These are phyloP conservation scores for Linnaemya vulpina DNA, from an alignment of 2,888 invertebrate species.

Conservation along the genomic window DNA sequence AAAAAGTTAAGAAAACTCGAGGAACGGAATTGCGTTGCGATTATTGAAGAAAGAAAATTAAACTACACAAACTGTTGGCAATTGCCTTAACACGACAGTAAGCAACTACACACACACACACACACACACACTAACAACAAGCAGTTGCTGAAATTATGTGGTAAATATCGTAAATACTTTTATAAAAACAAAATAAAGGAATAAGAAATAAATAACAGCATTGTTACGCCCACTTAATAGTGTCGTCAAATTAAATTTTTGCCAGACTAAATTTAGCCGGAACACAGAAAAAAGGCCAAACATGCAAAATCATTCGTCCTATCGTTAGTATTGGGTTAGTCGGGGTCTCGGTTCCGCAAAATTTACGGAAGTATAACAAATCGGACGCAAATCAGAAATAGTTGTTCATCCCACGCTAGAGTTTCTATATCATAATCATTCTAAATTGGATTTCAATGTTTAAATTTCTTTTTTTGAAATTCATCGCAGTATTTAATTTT, in stretches of 20 bases:
- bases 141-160: background rate
- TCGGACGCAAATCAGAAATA: too few relatives aligned
- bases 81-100: slow-evolving; percentile 69
- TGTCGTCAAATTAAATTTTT: slow-evolving; percentile 72
- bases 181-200: slow-evolving; percentile 5
- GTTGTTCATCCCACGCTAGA: too few relatives aligned
- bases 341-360: background rate
- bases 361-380: background rate
- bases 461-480: too few relatives aligned
- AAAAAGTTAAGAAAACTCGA: background rate
- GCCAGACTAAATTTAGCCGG: slow-evolving; percentile 63
- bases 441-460: too few relatives aligned
- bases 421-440: too few relatives aligned
- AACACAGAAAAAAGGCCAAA: slow-evolving; percentile 63
- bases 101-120: slow-evolving; percentile 47
- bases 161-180: slow-evolving; percentile 41
- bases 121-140: too few relatives aligned
- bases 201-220: slow-evolving; percentile 56
- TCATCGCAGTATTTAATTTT: too few relatives aligned
- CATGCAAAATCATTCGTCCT: slow-evolving; percentile 59
- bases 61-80: slow-evolving; percentile 49
- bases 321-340: slow-evolving; percentile 23
- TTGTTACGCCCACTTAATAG: slow-evolving; percentile 72
- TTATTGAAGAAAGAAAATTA: slow-evolving; percentile 25
- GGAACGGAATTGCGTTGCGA: slow-evolving; percentile 63